Percentiles rank a stretch among this genome's conserved stretches.
Evolutionary conservation across 2,888 invertebrate species (phyloP).

Genomic region (Thera obeliscata): DNA sequence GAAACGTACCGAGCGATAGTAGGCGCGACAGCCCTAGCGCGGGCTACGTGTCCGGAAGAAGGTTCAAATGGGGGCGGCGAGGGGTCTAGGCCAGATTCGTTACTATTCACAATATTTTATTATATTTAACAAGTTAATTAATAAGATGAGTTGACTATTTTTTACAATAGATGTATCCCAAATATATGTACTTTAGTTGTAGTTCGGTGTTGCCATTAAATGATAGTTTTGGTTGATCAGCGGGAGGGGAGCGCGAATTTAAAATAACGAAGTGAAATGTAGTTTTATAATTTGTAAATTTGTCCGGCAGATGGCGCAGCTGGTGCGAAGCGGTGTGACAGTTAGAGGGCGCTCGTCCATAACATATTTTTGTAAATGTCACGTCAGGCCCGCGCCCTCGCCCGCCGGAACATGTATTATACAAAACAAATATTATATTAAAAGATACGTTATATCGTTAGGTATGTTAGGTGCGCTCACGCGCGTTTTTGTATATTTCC

Average conservation of each 20-base stretch:
- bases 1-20: background rate
- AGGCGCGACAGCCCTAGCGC: background rate
- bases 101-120: slow-evolving; percentile 20
- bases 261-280: slow-evolving; percentile 11
- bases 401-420: slow-evolving; percentile 62
- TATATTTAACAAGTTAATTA: slow-evolving; percentile 4
- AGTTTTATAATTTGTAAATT: slow-evolving; percentile 41
- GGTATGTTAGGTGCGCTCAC: slow-evolving; percentile 39
- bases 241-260: background rate
- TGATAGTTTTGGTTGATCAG: background rate
- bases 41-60: slow-evolving; percentile 4
- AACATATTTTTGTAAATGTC: slow-evolving; percentile 75
- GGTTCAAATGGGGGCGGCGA: slow-evolving; percentile 33
- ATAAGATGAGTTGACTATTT: slow-evolving; percentile 24
- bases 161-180: slow-evolving; percentile 20
- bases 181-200: slow-evolving; percentile 1
- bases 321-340: slow-evolving; percentile 65
- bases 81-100: slow-evolving; percentile 26
- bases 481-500: slow-evolving; percentile 71
- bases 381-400: slow-evolving; percentile 46
- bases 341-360: slow-evolving; percentile 58
- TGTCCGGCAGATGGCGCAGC: slow-evolving; percentile 59
- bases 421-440: slow-evolving; percentile 48
- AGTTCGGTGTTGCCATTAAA: slow-evolving; percentile 22
- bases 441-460: slow-evolving; percentile 56